A percentile compares a stretch with the other conserved stretches of the same genome.
Evolutionary conservation across 2,888 invertebrate genomes (phyloP).

Genomic region (Sinotaia quadrata): DNA sequence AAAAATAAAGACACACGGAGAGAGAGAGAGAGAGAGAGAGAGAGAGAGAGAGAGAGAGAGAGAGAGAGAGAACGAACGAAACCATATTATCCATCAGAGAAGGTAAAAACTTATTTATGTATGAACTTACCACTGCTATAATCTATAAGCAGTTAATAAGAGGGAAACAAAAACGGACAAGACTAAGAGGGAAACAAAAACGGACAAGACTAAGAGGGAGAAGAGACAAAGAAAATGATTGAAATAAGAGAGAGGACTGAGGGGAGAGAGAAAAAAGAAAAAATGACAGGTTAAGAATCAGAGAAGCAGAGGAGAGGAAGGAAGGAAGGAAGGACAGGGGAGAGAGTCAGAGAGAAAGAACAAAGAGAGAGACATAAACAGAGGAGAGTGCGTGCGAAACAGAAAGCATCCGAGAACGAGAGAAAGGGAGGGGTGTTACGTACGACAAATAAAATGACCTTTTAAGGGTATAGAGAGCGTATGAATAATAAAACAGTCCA

Average conservation of each 20-base stretch:
- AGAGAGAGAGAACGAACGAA: neutral
- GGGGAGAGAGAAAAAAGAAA: neutral
- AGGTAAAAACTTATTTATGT: neutral
- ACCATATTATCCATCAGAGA: neutral
- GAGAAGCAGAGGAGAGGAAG: too few relatives aligned
- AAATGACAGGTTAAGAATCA: neutral
- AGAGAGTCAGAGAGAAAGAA: too few relatives aligned
- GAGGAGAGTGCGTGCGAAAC: too few relatives aligned
- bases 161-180: neutral
- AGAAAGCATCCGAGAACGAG: too few relatives aligned
- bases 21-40: neutral
- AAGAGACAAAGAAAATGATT: neutral
- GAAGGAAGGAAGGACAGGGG: too few relatives aligned
- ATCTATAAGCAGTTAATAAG: too few relatives aligned
- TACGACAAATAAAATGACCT: too few relatives aligned
- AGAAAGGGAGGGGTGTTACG: too few relatives aligned
- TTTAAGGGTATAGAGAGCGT: too few relatives aligned
- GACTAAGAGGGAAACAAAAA: neutral
- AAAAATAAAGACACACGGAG: neutral
- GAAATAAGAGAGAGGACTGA: neutral
- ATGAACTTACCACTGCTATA: too few relatives aligned
- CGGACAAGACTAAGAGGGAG: neutral
- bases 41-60: neutral
- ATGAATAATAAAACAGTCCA: too few relatives aligned
- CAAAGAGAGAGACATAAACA: too few relatives aligned